A percentile compares a stretch with the other conserved stretches of the same genome.
Conservation (phyloP, 2,797 vertebrate species). For the Mormyrus proboscirostris region DNA sequence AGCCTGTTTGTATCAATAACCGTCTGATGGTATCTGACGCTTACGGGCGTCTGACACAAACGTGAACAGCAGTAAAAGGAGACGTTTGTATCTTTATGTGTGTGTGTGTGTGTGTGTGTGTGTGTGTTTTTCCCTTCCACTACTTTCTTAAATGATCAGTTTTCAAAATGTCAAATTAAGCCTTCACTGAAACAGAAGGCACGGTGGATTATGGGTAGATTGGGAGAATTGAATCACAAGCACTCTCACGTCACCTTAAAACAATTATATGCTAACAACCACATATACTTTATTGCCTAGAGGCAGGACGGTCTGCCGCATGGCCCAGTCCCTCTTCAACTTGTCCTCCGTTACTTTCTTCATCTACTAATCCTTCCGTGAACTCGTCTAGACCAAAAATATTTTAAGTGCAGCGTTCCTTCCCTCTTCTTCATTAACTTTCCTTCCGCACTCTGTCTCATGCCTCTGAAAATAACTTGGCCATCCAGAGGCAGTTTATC, state of each 20-base stretch:
- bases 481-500: constrained; percentile 79
- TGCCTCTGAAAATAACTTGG: constrained; percentile 80
- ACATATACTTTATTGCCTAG: constrained; percentile 10
- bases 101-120: constrained; percentile 27
- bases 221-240: not conserved
- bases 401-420: constrained; percentile 27
- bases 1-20: constrained; percentile 54
- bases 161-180: constrained; percentile 8
- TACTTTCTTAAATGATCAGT: constrained; percentile 26
- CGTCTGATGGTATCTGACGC: constrained; percentile 48
- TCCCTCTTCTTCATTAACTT: constrained; percentile 62
- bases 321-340: not conserved
- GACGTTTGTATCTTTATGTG: constrained; percentile 17
- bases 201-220: not conserved
- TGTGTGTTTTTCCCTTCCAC: constrained; percentile 18
- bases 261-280: not conserved
- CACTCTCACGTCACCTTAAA: not conserved
- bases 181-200: not conserved
- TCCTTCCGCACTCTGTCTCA: constrained; percentile 68
- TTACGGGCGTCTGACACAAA: constrained; percentile 42
- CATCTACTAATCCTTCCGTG: constrained; percentile 3
- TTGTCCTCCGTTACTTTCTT: constrained; percentile 13
- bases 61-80: constrained; percentile 29
- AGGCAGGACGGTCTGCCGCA: constrained; percentile 12
- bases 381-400: constrained; percentile 29